These are phyloP conservation scores for Macrostomum lignano DNA, from an alignment of 1,140 invertebrate species.

Conservation along the genomic window DNA sequence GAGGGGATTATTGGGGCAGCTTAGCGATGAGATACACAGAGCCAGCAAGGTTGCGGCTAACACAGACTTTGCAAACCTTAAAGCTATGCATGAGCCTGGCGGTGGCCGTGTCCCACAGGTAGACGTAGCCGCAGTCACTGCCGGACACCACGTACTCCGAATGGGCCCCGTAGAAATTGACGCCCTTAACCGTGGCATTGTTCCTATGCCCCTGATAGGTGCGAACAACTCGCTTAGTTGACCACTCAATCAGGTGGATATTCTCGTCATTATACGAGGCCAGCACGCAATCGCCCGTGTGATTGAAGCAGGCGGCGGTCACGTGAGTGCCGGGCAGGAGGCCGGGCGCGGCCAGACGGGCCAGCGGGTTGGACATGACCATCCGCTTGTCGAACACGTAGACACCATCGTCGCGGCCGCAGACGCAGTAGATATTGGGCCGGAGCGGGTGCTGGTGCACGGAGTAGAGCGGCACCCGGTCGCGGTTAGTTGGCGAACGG, in stretches of 20 bases:
- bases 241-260: constrained; percentile 63
- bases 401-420: neutral
- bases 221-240: constrained; percentile 40
- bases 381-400: neutral
- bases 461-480: neutral
- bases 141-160: constrained; percentile 69
- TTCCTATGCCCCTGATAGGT: constrained; percentile 37
- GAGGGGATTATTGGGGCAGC: no score
- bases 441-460: neutral
- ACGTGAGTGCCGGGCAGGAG: constrained; percentile 1
- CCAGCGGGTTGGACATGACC: neutral
- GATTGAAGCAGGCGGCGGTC: neutral
- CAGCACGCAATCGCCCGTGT: constrained; percentile 32
- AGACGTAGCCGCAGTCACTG: constrained; percentile 75
- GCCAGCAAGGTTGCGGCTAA: no score
- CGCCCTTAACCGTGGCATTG: constrained; percentile 46
- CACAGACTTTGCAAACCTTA: no score
- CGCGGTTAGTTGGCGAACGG: no score
- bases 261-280: constrained; percentile 72
- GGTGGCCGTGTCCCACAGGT: constrained; percentile 64
- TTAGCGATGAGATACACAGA: no score
- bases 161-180: constrained; percentile 63
- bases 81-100: constrained; percentile 64
- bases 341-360: neutral
- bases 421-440: neutral